These are phyloP conservation scores for Musca vetustissima DNA, from an alignment of 1,140 invertebrate species.

Conservation along the genomic window DNA sequence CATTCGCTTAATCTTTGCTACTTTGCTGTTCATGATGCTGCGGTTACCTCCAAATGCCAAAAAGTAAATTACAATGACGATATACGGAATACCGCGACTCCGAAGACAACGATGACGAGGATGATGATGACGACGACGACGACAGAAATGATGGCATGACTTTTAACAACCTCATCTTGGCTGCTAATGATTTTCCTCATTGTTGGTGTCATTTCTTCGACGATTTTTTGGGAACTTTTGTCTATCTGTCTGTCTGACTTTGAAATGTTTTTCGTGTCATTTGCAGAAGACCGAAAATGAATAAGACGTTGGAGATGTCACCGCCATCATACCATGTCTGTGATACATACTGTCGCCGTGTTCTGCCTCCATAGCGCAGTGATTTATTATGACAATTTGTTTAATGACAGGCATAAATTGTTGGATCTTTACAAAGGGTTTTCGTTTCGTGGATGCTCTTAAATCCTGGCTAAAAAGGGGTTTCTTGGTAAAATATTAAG, in stretches of 20 bases:
- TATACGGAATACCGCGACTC: background rate
- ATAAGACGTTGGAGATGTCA: background rate
- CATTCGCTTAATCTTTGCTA: too few relatives aligned
- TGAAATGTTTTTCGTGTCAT: constrained; percentile 2
- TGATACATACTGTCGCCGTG: background rate
- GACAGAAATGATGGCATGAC: too few relatives aligned
- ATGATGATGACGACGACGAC: constrained; percentile 15
- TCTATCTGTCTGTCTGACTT: constrained; percentile 4
- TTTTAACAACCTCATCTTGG: constrained; percentile 12
- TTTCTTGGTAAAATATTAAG: too few relatives aligned
- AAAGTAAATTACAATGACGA: too few relatives aligned
- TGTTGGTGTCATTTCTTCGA: background rate
- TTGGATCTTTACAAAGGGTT: constrained; percentile 25
- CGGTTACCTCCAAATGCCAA: too few relatives aligned
- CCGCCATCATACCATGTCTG: background rate
- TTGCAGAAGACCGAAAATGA: background rate
- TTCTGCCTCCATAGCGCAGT: constrained; percentile 30
- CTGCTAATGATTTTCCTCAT: constrained; percentile 19
- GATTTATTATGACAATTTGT: constrained; percentile 55
- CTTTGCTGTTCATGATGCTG: too few relatives aligned
- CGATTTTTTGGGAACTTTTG: background rate
- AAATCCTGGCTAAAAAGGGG: too few relatives aligned
- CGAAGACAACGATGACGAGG: too few relatives aligned
- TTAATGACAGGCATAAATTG: constrained; percentile 55
- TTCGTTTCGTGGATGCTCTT: too few relatives aligned